Evolutionary conservation across 1,140 invertebrate species (phyloP), one percentile per base, ranked within the genome.

Genomic region (Cyclina sinensis): DNA sequence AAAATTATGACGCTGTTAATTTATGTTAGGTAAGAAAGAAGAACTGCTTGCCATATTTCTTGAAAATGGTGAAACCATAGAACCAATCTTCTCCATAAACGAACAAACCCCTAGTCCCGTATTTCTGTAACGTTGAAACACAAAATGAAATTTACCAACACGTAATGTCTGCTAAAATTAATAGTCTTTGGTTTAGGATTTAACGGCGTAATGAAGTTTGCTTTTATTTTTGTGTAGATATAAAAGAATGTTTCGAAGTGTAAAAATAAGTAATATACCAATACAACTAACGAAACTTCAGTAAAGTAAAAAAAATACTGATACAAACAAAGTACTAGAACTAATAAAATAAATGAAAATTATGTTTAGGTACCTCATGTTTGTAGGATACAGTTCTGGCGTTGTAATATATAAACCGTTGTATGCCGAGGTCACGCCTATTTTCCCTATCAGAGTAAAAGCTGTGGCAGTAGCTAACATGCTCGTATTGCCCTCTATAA

Each of bases 361-460:
- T n/a, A n/a, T n/a, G n/a, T n/a, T n/a, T n/a, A n/a, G n/a, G n/a
- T 39, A 86, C 84, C 84, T 76, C 27, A 86, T 37, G 27, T 74
- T 86, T 24, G 84, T 86, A 2, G 84, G 84, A 73, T 86, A 86
- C 27, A 86, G 68, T 78, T 86, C 84, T 37, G 84, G 84, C 12
- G 84, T 78, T 24, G 35, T 46, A 12, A 86, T 21, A 39, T 76
- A 86, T 1, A 43, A 14, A 32, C 46, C n/a, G n/a, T 27, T 43
- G 35, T 78, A 86, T 12, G 68, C 84, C n/a, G 46, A 48, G 14
- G 68, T 86, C 0, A 74, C 51, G 14, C 70, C 84, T 9, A 78
- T 5, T 57, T 76, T 86, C 32, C 84, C 84, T 35, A 86, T 21
- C n/a, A 86, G 35, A 18, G 65, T 76, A n/a, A 86, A 86, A 35